Percentiles rank a stretch among this genome's conserved stretches.
Evolutionary conservation across 1,140 invertebrate genomes (phyloP).

Genomic region (Coenobita brevimanus): DNA sequence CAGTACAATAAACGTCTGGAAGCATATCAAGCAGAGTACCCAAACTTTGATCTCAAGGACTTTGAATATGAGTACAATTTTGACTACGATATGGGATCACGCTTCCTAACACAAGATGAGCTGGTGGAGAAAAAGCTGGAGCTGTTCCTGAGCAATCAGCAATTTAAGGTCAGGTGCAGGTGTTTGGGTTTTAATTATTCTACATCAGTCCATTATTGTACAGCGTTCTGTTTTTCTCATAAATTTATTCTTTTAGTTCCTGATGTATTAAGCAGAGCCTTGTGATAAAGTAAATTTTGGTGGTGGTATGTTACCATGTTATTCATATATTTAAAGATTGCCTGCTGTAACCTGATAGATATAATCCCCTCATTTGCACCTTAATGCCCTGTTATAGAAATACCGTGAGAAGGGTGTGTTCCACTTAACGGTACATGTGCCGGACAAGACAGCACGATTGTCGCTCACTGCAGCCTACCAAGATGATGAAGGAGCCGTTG

Average conservation of each 20-base stretch:
- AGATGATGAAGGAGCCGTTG: conserved; percentile 71
- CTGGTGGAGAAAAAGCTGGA: conserved; percentile 63
- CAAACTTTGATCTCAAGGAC: not conserved
- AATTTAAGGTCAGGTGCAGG: conserved; percentile 45
- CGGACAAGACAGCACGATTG: conserved; percentile 71
- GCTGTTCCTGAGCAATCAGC: conserved; percentile 50
- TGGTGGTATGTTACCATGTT: too few species aligned
- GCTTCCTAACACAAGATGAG: conserved; percentile 46
- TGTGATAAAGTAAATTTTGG: too few species aligned
- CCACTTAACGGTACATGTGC: conserved; percentile 72
- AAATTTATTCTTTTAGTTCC: not conserved
- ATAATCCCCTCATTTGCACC: not conserved
- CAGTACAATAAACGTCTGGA: conserved; percentile 38
- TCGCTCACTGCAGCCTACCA: conserved; percentile 72
- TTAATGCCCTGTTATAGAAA: conserved; percentile 36
- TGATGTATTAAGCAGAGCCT: too few species aligned
- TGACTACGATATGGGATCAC: conserved; percentile 32
- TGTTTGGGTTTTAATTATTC: not conserved
- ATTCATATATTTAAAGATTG: not conserved
- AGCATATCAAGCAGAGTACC: conserved; percentile 27
- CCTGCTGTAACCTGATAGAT: not conserved
- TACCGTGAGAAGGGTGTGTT: conserved; percentile 71
- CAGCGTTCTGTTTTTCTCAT: too few species aligned
- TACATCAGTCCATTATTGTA: too few species aligned
- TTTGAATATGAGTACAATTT: conserved; percentile 45